Evolutionary conservation across 2,113 vertebrate genomes (phyloP).

Genomic region (Eidolon helvum): DNA sequence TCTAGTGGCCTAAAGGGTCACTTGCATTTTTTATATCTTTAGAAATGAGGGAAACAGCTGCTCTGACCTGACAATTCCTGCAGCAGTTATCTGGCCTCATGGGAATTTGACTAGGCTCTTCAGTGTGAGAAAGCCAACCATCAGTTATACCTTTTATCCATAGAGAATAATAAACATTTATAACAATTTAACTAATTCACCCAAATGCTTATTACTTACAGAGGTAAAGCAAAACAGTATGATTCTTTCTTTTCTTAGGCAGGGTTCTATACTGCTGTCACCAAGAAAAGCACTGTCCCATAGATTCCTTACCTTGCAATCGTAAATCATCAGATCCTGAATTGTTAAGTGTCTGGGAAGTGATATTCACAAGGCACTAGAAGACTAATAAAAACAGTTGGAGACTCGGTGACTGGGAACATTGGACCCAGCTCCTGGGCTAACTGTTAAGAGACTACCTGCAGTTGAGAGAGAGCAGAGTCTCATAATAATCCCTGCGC

Average conservation of each 20-base stretch:
- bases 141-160: neutral
- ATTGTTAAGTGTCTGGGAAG: neutral
- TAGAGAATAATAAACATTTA: neutral
- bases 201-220: neutral
- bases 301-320: neutral
- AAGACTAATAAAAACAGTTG: neutral
- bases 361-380: conserved; percentile 15
- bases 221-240: neutral
- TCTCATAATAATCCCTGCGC: neutral
- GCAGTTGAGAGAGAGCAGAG: neutral
- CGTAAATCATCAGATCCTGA: neutral
- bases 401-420: neutral
- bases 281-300: neutral
- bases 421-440: neutral
- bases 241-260: neutral
- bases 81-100: neutral
- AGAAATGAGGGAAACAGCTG: conserved; percentile 11
- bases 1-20: conserved; percentile 4
- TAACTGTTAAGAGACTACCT: neutral
- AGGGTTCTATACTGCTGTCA: neutral
- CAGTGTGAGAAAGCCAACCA: neutral
- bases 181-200: neutral
- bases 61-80: neutral
- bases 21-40: conserved; percentile 22
- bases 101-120: neutral